Base-by-base conservation (phyloP, 2,888 invertebrate genomes). In the Gerris lacustris region DNA sequence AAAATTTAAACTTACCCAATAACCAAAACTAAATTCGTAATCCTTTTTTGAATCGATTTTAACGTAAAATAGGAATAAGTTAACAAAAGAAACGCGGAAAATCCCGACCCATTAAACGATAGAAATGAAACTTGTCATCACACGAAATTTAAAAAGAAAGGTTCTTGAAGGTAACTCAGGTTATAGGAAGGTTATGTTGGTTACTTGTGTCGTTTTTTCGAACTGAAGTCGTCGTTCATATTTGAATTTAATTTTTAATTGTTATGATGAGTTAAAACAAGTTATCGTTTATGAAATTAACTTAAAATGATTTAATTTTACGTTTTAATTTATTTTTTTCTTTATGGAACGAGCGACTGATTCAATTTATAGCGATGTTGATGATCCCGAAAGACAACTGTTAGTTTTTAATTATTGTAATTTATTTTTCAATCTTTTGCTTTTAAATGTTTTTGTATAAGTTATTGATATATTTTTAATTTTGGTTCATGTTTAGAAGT, bases 41-140 rank as follows among this genome's bases (percentile, higher is more conserved):
- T 11, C 15, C 55, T 55, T 55, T 55, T 55, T 55, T 11, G 15
- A 55, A 55, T 55, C 2, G 15, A 55, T 55, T 11, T 55, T 11
- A 55, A 55, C 55, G 55, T 9, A 55, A 55, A 55, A 11, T 11
- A 55, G 9, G 55, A 55, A 55, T 11, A 55, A 9, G 9, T 55
- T 11, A 11, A 55, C 9, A 15, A 55, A 55, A 55, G 9, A 11
- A 55, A 55, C 55, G 55, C 55, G 55, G 55, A 55, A 55, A 31
- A 11, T 55, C 15, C 55, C 55, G 55, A 55, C 55, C 55, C 55
- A 55, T 55, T 55, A 55, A 55, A 11, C 55, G 55, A 55, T 9
- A 11, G 15, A 55, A 55, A 55, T 55, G 55, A 55, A 55, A 55
- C 55, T 55, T 55, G 55, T 55, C 55, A 55, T 55, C 55, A 55